Evolutionary conservation across 2,113 vertebrate genomes (phyloP), one percentile per base, ranked within the genome.

Genomic region (Oxygymnocypris stewartii): DNA sequence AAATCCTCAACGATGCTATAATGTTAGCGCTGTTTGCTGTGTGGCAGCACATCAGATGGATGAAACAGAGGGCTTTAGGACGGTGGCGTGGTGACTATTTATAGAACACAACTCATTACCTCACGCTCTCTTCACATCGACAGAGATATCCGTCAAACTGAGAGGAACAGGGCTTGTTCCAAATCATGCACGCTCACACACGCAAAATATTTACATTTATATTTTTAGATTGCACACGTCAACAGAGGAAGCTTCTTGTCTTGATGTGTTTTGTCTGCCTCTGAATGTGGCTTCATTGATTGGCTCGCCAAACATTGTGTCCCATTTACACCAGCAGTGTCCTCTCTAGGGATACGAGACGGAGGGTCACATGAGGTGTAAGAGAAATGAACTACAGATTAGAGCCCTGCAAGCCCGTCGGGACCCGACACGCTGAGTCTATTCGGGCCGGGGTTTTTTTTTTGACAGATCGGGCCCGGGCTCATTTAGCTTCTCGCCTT

Each of bases 71-170:
- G 37, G 65, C 87, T 90, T 91, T 84, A 88, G 89, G 89, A 84
- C 76, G 86, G 83, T 87, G 84, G 88, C 69, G 87, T 88, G 88
- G 87, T 57, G 82, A 87, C 92, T 71, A 91, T 92, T 90, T 93
- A 94, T 94, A 93, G 89, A 91, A 11, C 75, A 59, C 76, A 42
- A 65, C 77, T 88, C 87, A 92, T 92, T 93, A 92, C 92, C 89
- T 90, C 92, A 93, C 89, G 61, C 85, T 88, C 76, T 88, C 85
- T 85, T 90, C 88, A 88, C 89, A 90, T 92, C 90, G 90, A 91
- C 91, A 90, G 90, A 92, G 82, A 61, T 90, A 91, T 91, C 91
- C 85, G 88, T 94, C 92, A 92, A 71, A 84, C 42, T 51, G n/a
- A 44, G 28, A 57, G 44, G 51, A 73, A 81, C 75, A 9, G 54